Conservation (phyloP, 2,113 vertebrate species). For the Acinonyx jubatus region DNA sequence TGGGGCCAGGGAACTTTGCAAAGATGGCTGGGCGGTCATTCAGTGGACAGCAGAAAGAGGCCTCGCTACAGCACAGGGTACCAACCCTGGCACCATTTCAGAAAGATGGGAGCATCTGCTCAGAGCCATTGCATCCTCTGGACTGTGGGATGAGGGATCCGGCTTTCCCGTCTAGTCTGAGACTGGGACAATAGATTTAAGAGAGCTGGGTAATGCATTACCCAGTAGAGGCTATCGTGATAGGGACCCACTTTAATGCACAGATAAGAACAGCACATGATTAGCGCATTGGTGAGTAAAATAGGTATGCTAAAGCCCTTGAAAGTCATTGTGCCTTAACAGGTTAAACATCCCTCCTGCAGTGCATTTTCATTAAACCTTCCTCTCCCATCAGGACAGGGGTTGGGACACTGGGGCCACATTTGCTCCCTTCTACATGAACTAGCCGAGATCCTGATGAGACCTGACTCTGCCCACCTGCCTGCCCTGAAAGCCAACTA, state of each 20-base stretch:
- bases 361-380: neutral
- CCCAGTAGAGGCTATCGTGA: neutral
- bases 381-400: neutral
- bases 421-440: neutral
- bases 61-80: neutral
- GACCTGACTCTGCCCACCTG: neutral
- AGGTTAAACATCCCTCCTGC: neutral
- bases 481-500: neutral
- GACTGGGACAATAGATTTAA: neutral
- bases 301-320: neutral
- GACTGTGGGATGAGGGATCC: neutral
- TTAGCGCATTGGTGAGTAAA: neutral
- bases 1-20: neutral
- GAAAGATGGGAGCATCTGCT: neutral
- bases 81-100: accelerated
- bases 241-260: neutral
- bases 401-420: accelerated
- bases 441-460: neutral
- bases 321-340: neutral
- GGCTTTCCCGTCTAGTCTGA: neutral
- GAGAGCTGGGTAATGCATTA: neutral
- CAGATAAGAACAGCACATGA: neutral
- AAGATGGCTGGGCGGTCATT: neutral
- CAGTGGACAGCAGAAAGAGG: neutral
- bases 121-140: neutral